Evolutionary conservation across 2,888 invertebrate genomes (phyloP), one percentile per base, ranked within the genome.

Genomic region (Netelia melanura): DNA sequence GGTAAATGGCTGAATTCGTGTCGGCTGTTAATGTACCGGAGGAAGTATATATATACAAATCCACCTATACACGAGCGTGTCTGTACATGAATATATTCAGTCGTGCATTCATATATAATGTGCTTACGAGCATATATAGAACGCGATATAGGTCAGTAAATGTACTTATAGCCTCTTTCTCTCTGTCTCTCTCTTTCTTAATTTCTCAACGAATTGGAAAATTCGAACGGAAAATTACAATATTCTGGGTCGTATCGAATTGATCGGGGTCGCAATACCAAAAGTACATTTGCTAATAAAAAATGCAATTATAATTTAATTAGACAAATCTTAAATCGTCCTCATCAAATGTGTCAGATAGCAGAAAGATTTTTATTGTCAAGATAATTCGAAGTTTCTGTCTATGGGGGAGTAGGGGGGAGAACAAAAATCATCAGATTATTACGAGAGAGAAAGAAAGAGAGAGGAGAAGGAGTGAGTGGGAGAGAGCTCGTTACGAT

Each of bases 401-500:
- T 38, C 8, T 8, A 38, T 38, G 38, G 6, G 38, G 38, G 38
- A 38, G 6, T 38, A 38, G 6, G 38, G 30, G 14, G 48, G 14
- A 14, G 48, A 14, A 3, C 8, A 48, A 48, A 10, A 48, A 48
- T 14, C 48, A 86, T 88, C 89, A 90, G 91, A 92, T 93, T 92
- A 92, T 92, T 91, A 89, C 91, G 48, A 48, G 38, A 38, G 38
- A 38, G 38, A 38, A 6, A 38, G 38, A 38, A 6, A 38, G 38
- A 38, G 38, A 6, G 6, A 6, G 6, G 38, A 38, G 8, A 6
- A 38, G 14, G 58, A 21, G 23, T 23, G 58, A 23, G 38, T 38
- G 38, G 21, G 21, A 61, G 64, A 65, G 89, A 90, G 88, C 90
- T 91, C 90, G 90, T 90, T 91, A 91, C 92, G 92, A 93, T 92